A percentile compares a stretch with the other conserved stretches of the same genome.
phyloP scores from a whole-genome alignment of 37 sponge, comb jelly and placozoan genomes.

The Amphimedon queenslandica region DNA sequence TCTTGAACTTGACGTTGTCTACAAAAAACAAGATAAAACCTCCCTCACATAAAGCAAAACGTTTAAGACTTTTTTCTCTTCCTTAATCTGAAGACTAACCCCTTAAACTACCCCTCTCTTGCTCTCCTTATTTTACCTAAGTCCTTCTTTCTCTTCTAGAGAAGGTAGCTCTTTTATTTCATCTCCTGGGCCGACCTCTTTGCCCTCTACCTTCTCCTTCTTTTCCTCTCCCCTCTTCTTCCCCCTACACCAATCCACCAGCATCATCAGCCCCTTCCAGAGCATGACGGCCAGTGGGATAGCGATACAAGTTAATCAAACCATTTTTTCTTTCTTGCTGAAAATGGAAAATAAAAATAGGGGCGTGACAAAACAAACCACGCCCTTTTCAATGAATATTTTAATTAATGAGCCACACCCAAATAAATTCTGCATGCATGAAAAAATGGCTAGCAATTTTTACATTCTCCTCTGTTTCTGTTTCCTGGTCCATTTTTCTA shows the following conservation, averaged over 20 bases:
- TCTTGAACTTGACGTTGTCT: too few relatives aligned
- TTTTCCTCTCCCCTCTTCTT: constrained; percentile 2
- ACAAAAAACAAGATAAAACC: too few relatives aligned
- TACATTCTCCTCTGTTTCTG: neutral
- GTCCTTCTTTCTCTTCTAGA: too few relatives aligned
- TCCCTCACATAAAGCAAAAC: too few relatives aligned
- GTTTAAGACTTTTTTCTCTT: too few relatives aligned
- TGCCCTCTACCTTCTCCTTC: constrained; percentile 13
- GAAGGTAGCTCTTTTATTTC: too few relatives aligned
- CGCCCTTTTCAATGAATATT: neutral
- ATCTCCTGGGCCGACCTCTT: too few relatives aligned
- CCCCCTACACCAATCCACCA: constrained; percentile 3
- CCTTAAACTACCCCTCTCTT: too few relatives aligned
- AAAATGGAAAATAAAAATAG: neutral
- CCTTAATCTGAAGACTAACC: too few relatives aligned
- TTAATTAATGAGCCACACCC: neutral
- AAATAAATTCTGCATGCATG: neutral
- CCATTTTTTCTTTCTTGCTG: constrained; percentile 14
- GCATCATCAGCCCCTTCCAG: constrained; percentile 21
- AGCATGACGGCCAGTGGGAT: constrained; percentile 32
- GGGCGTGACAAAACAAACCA: too few relatives aligned
- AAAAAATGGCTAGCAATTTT: neutral
- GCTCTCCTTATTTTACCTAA: too few relatives aligned
- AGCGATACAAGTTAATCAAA: constrained; percentile 48
- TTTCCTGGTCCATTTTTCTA: neutral